A percentile compares a stretch with the other conserved stretches of the same genome.
Evolutionary conservation across 2,797 vertebrate genomes (phyloP).

Genomic region (Erpetoichthys calabaricus): DNA sequence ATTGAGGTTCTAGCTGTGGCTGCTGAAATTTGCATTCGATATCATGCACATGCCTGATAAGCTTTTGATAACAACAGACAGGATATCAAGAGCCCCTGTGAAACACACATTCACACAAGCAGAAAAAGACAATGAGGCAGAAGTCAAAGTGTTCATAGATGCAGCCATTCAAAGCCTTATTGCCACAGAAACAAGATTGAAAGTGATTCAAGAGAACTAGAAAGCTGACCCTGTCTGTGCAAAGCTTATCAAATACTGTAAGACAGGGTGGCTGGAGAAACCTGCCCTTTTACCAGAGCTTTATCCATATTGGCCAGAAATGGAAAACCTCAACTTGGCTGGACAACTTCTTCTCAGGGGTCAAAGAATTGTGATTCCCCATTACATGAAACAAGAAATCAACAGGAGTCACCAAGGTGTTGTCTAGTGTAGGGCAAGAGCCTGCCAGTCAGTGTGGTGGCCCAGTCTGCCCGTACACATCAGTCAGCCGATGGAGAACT

Average conservation of each 20-base stretch:
- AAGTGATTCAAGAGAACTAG: neutral
- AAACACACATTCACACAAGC: neutral
- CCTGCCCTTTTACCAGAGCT: slow-evolving; percentile 1
- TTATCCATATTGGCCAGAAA: slow-evolving; percentile 8
- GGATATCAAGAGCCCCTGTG: neutral
- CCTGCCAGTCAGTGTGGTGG: slow-evolving; percentile 17
- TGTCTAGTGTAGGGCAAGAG: slow-evolving; percentile 17
- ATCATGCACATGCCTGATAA: neutral
- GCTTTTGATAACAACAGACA: neutral
- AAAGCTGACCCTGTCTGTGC: neutral
- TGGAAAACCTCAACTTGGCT: slow-evolving; percentile 6
- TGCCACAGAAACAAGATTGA: neutral
- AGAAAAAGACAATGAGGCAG: neutral
- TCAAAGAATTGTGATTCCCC: slow-evolving; percentile 14
- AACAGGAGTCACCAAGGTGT: slow-evolving; percentile 15
- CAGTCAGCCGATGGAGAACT: slow-evolving; percentile 14
- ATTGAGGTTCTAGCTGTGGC: neutral
- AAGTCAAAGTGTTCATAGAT: neutral
- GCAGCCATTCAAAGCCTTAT: neutral
- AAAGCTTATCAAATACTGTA: neutral
- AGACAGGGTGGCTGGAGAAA: slow-evolving; percentile 6
- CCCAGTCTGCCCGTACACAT: slow-evolving; percentile 19
- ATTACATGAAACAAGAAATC: slow-evolving; percentile 8
- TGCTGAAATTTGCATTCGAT: neutral
- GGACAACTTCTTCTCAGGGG: slow-evolving; percentile 13